These are phyloP conservation scores for Ctenomys sociabilis DNA, from an alignment of 2,113 vertebrate genomes.

Conservation along the genomic window DNA sequence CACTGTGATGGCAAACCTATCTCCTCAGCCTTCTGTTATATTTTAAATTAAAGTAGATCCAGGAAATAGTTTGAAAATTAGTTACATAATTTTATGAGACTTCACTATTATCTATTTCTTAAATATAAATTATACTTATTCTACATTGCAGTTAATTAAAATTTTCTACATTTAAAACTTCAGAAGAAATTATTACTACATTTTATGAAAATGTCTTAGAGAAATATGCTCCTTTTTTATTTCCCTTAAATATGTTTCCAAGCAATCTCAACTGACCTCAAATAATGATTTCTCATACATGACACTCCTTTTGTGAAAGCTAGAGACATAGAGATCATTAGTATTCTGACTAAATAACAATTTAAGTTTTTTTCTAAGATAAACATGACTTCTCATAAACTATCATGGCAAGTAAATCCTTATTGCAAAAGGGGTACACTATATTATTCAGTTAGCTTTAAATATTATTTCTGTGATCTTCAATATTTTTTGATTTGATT, in stretches of 20 bases:
- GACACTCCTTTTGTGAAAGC: background rate
- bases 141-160: background rate
- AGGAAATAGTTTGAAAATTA: background rate
- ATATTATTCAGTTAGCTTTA: conserved; percentile 1
- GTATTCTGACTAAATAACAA: background rate
- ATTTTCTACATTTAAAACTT: background rate
- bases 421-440: background rate
- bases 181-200: background rate
- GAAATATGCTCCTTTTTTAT: background rate
- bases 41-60: background rate
- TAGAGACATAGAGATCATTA: background rate
- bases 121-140: background rate
- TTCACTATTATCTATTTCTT: background rate
- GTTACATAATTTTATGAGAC: background rate
- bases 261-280: background rate
- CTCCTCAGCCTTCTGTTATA: background rate
- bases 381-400: conserved; percentile 42
- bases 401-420: conserved; percentile 2
- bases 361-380: conserved; percentile 9
- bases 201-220: background rate
- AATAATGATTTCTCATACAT: background rate
- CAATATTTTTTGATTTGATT: background rate
- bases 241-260: background rate
- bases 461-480: background rate
- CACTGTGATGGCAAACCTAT: too few species aligned